phyloP scores from a whole-genome alignment of 2,888 invertebrate species.

The Thalpophila matura region DNA sequence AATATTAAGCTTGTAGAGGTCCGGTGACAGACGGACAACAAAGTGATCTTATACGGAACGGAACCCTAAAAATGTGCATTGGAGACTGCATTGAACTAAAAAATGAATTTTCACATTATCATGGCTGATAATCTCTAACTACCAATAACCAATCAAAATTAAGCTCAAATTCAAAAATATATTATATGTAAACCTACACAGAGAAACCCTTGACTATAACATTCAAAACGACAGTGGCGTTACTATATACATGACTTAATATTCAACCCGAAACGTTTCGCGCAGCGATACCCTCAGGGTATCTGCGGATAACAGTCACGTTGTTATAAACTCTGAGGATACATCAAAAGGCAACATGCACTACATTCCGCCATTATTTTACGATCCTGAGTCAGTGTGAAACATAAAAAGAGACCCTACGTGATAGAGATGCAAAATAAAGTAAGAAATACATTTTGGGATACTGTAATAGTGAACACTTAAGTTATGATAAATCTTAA shows the following conservation, averaged over 20 bases:
- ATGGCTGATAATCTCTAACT: no score
- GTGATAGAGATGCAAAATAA: slow-evolving; percentile 28
- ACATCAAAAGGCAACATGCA: slow-evolving; percentile 35
- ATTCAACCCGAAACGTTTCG: slow-evolving; percentile 31
- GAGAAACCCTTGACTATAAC: not conserved
- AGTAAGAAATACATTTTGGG: slow-evolving; percentile 23
- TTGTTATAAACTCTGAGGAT: slow-evolving; percentile 23
- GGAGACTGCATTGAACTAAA: no score
- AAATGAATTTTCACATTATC: no score
- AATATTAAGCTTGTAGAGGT: no score
- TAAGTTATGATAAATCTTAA: no score
- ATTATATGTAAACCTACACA: not conserved
- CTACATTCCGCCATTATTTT: slow-evolving; percentile 44
- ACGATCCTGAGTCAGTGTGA: slow-evolving; percentile 38
- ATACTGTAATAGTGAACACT: slow-evolving; percentile 31
- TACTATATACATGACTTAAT: slow-evolving; percentile 12
- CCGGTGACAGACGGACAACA: no score
- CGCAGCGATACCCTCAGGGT: not conserved
- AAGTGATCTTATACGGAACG: no score
- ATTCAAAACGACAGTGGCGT: no score
- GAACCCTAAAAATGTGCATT: no score
- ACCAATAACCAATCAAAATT: no score
- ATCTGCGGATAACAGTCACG: slow-evolving; percentile 24
- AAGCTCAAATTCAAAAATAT: no score
- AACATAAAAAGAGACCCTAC: slow-evolving; percentile 45